phyloP scores from a whole-genome alignment of 2,888 invertebrate species.

The Campopleginae sp. region DNA sequence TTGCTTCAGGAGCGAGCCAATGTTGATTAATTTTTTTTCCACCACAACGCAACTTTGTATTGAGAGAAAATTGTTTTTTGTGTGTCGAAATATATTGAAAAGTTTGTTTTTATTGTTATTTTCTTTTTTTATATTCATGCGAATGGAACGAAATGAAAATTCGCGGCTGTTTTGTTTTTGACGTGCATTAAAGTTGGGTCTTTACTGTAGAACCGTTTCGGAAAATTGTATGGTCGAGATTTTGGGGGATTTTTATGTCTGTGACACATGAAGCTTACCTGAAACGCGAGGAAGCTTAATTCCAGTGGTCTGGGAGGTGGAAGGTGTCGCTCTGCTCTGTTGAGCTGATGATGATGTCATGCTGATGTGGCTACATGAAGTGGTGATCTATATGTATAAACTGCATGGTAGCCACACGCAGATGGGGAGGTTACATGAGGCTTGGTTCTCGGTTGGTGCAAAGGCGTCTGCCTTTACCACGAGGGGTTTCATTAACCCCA shows the following conservation, averaged over 20 bases:
- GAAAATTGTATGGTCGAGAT: not conserved
- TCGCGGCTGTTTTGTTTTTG: too few relatives aligned
- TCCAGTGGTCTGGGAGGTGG: slow-evolving; percentile 51
- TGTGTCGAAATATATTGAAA: not conserved
- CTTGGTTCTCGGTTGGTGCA: slow-evolving; percentile 73
- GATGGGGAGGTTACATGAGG: slow-evolving; percentile 32
- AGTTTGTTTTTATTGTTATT: not conserved
- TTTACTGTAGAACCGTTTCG: not conserved
- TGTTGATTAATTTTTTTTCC: not conserved
- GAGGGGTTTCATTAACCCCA: slow-evolving; percentile 82
- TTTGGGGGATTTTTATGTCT: not conserved
- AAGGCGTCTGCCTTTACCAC: slow-evolving; percentile 81
- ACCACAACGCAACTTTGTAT: not conserved
- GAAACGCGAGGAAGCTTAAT: slow-evolving; percentile 34
- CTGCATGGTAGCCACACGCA: slow-evolving; percentile 9
- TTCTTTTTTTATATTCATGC: too few relatives aligned
- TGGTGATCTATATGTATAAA: slow-evolving; percentile 37
- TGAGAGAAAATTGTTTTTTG: not conserved
- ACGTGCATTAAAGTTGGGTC: not conserved
- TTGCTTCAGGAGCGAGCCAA: not conserved
- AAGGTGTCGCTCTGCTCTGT: slow-evolving; percentile 59
- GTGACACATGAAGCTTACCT: slow-evolving; percentile 33
- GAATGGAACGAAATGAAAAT: not conserved
- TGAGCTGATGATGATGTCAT: slow-evolving; percentile 54
- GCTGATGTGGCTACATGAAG: slow-evolving; percentile 57